Evolutionary conservation across 2,113 vertebrate genomes (phyloP).

Genomic region (Alligator mississippiensis): DNA sequence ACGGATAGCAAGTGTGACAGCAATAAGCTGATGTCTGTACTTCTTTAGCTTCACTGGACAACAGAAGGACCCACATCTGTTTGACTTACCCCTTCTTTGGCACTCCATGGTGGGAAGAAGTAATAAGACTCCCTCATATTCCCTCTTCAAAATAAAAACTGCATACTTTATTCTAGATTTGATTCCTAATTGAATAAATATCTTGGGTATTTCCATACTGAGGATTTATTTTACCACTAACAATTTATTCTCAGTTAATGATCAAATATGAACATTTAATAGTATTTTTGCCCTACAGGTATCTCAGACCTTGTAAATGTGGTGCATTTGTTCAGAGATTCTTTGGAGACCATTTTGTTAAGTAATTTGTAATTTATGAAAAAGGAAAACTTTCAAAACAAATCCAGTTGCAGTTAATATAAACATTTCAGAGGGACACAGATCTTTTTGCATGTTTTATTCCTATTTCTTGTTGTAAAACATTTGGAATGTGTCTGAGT

Average conservation of each 20-base stretch:
- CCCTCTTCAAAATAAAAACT: neutral
- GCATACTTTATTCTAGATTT: neutral
- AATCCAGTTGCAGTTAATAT: neutral
- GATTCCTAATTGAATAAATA: neutral
- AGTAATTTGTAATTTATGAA: neutral
- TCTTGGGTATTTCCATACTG: neutral
- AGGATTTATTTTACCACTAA: neutral
- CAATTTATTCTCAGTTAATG: neutral
- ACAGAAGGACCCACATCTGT: neutral
- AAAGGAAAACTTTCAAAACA: neutral
- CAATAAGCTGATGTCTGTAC: neutral
- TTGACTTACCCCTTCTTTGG: neutral
- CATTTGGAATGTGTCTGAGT: neutral
- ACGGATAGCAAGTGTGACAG: neutral
- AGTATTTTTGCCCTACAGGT: neutral
- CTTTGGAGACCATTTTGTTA: neutral
- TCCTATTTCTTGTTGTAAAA: neutral
- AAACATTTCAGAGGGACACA: neutral
- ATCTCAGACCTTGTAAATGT: neutral
- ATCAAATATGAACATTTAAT: neutral
- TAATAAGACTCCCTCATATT: neutral
- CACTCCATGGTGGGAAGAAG: neutral
- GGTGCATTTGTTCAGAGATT: neutral
- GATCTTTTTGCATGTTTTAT: neutral
- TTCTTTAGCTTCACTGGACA: neutral